phyloP scores from a whole-genome alignment of 2,888 invertebrate genomes.

The Anthrax anthrax region DNA sequence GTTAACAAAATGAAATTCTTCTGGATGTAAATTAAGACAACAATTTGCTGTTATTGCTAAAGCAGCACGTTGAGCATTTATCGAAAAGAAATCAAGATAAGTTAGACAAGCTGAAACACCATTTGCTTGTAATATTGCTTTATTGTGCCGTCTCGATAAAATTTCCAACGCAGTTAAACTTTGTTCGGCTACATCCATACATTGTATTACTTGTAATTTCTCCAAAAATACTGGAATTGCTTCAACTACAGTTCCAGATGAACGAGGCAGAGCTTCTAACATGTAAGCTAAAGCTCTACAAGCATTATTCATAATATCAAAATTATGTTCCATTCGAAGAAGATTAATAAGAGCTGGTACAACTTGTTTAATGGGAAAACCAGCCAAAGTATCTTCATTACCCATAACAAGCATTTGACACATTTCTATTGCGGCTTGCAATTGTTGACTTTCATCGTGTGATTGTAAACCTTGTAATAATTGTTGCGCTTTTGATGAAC shows the following conservation, averaged over 20 bases:
- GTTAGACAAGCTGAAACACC: slow-evolving; percentile 93
- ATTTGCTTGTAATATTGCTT: slow-evolving; percentile 85
- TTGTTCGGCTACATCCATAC: slow-evolving; percentile 99
- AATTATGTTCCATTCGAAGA: slow-evolving; percentile 94
- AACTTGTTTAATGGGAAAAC: slow-evolving; percentile 96
- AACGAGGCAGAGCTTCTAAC: slow-evolving; percentile 96
- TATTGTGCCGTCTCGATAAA: slow-evolving; percentile 90
- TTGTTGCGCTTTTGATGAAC: slow-evolving; percentile 83
- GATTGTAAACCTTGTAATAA: slow-evolving; percentile 83
- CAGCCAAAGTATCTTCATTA: slow-evolving; percentile 93
- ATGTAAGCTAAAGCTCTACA: slow-evolving; percentile 97
- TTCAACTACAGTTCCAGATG: slow-evolving; percentile 89
- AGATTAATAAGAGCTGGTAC: slow-evolving; percentile 88
- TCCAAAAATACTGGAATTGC: slow-evolving; percentile 95
- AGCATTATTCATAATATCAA: slow-evolving; percentile 99
- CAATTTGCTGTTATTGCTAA: slow-evolving; percentile 95
- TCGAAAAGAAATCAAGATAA: slow-evolving; percentile 97
- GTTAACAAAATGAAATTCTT: slow-evolving; percentile 86
- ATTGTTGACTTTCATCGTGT: slow-evolving; percentile 86
- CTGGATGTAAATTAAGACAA: slow-evolving; percentile 82
- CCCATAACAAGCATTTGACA: slow-evolving; percentile 98
- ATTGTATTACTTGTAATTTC: slow-evolving; percentile 94
- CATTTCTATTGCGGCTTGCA: slow-evolving; percentile 96
- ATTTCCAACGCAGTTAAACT: slow-evolving; percentile 94
- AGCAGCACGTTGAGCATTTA: slow-evolving; percentile 93